A percentile compares a stretch with the other conserved stretches of the same genome.
Evolutionary conservation across 2,113 vertebrate genomes (phyloP).

Genomic region (Neodontobutis hainanensis): DNA sequence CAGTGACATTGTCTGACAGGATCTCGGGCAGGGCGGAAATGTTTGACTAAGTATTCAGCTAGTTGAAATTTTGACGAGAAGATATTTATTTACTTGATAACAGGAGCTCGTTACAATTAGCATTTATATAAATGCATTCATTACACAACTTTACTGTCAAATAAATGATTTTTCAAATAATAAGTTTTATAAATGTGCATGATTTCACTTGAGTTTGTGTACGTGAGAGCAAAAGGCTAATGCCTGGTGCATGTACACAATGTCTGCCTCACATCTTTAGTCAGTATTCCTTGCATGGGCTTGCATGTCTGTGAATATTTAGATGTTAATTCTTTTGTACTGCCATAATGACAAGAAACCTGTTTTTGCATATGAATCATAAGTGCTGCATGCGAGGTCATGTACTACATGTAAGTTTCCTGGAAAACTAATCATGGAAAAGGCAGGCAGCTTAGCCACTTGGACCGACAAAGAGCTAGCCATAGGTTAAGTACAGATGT

Average conservation of each 20-base stretch:
- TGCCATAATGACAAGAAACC: slow-evolving; percentile 36
- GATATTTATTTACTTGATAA: slow-evolving; percentile 19
- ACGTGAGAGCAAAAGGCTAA: slow-evolving; percentile 1
- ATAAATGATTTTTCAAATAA: slow-evolving; percentile 1
- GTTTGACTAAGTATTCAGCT: slow-evolving; percentile 20
- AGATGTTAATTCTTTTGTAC: slow-evolving; percentile 44
- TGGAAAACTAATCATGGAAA: slow-evolving; percentile 65
- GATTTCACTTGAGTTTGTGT: neutral
- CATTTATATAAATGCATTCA: neutral
- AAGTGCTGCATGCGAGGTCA: slow-evolving; percentile 65
- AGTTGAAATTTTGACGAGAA: slow-evolving; percentile 1
- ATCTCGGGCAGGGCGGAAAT: slow-evolving; percentile 18
- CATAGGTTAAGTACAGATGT: slow-evolving; percentile 65
- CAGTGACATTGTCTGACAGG: slow-evolving; percentile 39
- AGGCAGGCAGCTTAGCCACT: slow-evolving; percentile 52
- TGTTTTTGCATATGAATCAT: slow-evolving; percentile 61
- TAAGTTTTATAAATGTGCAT: neutral
- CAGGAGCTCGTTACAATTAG: slow-evolving; percentile 24
- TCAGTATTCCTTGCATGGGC: slow-evolving; percentile 17
- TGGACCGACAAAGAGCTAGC: slow-evolving; percentile 42
- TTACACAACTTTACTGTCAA: slow-evolving; percentile 3
- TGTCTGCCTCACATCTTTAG: neutral
- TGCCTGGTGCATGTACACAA: neutral
- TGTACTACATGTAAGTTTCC: slow-evolving; percentile 51
- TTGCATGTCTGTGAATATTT: slow-evolving; percentile 62